Evolutionary conservation across 2,888 invertebrate species (phyloP).

Genomic region (Lamellibrachia columna): DNA sequence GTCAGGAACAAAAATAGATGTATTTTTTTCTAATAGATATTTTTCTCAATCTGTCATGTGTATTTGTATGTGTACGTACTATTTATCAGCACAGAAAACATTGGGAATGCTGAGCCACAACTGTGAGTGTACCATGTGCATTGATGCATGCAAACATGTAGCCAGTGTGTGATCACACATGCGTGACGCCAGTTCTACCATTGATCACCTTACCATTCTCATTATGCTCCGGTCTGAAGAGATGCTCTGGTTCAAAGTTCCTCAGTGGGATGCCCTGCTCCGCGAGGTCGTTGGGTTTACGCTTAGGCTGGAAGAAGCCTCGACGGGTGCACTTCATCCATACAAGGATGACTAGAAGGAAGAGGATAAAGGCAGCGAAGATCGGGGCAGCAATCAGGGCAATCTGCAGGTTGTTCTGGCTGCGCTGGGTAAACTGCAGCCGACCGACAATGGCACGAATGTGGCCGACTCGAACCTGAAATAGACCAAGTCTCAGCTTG

Average conservation of each 20-base stretch:
- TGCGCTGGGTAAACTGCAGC: constrained; percentile 42
- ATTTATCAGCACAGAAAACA: too few species aligned
- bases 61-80: too few species aligned
- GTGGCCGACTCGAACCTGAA: constrained; percentile 52
- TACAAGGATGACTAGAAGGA: constrained; percentile 45
- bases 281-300: not conserved
- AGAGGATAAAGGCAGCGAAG: constrained; percentile 40
- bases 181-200: constrained; percentile 21
- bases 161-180: not conserved
- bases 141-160: too few species aligned
- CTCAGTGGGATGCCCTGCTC: constrained; percentile 6
- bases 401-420: constrained; percentile 40
- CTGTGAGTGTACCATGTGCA: too few species aligned
- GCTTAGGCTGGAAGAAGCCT: constrained; percentile 45
- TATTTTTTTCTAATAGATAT: too few species aligned
- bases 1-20: too few species aligned
- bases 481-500: constrained; percentile 21
- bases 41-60: too few species aligned
- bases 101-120: too few species aligned
- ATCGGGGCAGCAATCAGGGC: constrained; percentile 40
- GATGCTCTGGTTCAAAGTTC: not conserved
- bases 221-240: not conserved
- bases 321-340: constrained; percentile 49
- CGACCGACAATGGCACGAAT: constrained; percentile 49
- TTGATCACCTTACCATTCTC: not conserved